Base-by-base conservation (phyloP, 2,797 vertebrate genomes). In the Channa striata region DNA sequence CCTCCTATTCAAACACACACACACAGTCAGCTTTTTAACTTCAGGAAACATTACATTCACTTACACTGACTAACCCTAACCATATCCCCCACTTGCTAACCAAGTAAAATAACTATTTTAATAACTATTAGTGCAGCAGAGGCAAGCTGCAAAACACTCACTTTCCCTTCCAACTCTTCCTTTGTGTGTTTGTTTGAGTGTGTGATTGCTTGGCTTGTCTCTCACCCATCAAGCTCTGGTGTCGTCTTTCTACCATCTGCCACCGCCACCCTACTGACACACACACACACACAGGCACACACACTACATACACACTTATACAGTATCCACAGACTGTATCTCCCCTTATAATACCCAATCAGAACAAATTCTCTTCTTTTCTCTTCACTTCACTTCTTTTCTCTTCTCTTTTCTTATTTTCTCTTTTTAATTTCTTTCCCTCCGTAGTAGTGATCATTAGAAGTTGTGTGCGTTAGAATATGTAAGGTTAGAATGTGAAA, bases 231-330 rank as follows among this genome's bases (percentile, higher is more conserved):
- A 88, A 87, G 88, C 90, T 90, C 84, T 90, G 87, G 92, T 94
- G 89, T 93, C 84, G 73, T 89, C 91, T 94, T 93, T 90, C 92
- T 92, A 75, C 92, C 93, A 94, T 94, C 92, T 94, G 93, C 89
- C 86, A 84, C 82, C 58, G 83, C 84, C 83, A 87, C 83, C 88
- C 86, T 70, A 83, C 87, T 62, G 74, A 87, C 80, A 77, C 10
- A 20, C 37, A 63, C 65, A 64, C 69, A 66, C 58, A 68, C 57
- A 73, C 47, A 59, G 57, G 67, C 58, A 74, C 57, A 52, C 42
- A 52, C 30, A 50, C 56, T 4, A 52, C 48, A 25, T 43, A 43
- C 30, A 61, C 53, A 23, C 44, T 46, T 67, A 68, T 2, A 48
- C 5, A 53, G 13, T 23, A 68, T 36, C 13, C 36, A 64, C 43